Percentiles rank a stretch among this genome's conserved stretches.
Evolutionary conservation across 2,113 vertebrate genomes (phyloP).

Genomic region (Mobula birostris): DNA sequence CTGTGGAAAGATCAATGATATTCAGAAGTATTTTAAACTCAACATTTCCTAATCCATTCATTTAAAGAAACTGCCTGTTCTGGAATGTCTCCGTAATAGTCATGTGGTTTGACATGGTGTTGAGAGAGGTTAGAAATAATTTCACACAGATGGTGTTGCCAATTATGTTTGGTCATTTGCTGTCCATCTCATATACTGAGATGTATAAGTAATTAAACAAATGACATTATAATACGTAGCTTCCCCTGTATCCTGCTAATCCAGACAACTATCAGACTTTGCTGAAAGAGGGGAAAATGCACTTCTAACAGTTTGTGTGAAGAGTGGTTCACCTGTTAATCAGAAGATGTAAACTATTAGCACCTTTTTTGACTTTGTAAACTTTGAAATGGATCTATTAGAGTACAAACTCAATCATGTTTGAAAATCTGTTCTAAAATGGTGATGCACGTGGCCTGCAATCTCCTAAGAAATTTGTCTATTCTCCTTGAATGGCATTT

Average conservation of each 20-base stretch:
- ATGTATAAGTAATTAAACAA: conserved; percentile 6
- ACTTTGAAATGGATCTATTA: not conserved
- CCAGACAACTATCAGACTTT: not conserved
- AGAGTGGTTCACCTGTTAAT: not conserved
- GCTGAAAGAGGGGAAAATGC: not conserved
- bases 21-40: not conserved
- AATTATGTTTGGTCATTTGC: not conserved
- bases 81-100: not conserved
- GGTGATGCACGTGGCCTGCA: too few relatives aligned
- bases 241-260: not conserved
- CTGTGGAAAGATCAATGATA: not conserved
- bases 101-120: not conserved
- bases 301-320: not conserved
- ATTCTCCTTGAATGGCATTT: too few relatives aligned
- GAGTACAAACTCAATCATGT: not conserved
- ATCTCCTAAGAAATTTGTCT: too few relatives aligned
- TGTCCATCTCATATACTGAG: not conserved
- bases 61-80: not conserved
- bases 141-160: not conserved
- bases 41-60: not conserved
- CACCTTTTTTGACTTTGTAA: not conserved
- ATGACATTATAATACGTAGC: not conserved
- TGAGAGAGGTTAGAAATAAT: not conserved
- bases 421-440: too few relatives aligned
- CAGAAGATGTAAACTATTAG: not conserved